Evolutionary conservation across 2,797 vertebrate species (phyloP).

Genomic region (Morus bassanus): DNA sequence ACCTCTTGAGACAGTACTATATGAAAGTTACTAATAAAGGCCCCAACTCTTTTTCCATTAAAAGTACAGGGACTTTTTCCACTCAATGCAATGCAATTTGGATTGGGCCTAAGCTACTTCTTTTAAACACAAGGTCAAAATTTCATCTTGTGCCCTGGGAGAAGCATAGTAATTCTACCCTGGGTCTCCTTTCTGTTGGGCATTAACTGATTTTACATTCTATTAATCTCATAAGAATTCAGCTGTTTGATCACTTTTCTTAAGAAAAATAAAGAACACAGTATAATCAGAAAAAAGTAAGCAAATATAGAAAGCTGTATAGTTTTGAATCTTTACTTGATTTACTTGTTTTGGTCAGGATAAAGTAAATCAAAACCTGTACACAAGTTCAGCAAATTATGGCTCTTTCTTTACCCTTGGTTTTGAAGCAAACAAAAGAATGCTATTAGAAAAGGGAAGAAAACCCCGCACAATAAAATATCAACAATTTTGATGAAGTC

Average conservation of each 20-base stretch:
- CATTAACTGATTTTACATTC: background rate
- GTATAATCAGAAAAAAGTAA: background rate
- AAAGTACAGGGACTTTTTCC: background rate
- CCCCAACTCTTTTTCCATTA: background rate
- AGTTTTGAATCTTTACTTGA: background rate
- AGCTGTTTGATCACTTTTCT: background rate
- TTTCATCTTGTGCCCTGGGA: background rate
- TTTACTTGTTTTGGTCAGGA: background rate
- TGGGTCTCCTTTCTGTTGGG: background rate
- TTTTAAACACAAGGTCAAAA: background rate
- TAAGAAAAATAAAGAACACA: background rate
- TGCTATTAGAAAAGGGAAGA: background rate
- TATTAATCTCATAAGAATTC: background rate
- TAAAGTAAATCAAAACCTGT: slow-evolving; percentile 13
- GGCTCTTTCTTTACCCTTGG: background rate
- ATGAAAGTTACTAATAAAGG: slow-evolving; percentile 23
- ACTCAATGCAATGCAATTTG: background rate
- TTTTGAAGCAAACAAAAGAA: background rate
- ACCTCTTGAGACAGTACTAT: slow-evolving; percentile 5
- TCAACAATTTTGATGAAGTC: background rate
- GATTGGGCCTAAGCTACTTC: background rate
- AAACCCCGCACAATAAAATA: background rate
- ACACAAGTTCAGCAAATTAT: background rate
- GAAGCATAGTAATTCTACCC: background rate
- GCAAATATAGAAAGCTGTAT: background rate